Base-by-base conservation (phyloP, 2,888 invertebrate genomes). In the Linnaemya tessellans region DNA sequence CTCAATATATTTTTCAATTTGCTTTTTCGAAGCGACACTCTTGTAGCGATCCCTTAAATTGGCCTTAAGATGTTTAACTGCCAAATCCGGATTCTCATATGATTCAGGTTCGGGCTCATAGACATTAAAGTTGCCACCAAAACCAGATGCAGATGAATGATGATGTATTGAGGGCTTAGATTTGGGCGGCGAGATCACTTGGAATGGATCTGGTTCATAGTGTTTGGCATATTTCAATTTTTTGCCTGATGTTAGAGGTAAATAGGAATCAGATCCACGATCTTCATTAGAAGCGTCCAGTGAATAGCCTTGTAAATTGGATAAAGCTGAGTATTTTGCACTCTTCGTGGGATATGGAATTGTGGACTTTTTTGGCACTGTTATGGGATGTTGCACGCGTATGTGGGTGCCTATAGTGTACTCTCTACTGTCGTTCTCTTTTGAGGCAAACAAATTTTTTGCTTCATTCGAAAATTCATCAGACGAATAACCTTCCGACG, bases 391-490 rank as follows among this genome's bases (percentile, higher is more conserved):
- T 43, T 90, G 91, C 0, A 91, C 91, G 1, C 90, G 88, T 51
- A 92, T 91, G 62, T 92, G 91, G 0, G 91, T 91, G 62, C 92
- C 91, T 58, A 91, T 92, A 1, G 91, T 89, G 43, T 90, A 92
- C 71, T 92, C 91, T 15, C 88, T 89, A 46, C 91, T 91, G 49
- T 91, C 92, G 78, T 89, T 89, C 18, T 88, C 88, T 38, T 84
- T 86, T 0, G 87, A 87, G 13, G 75, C 80, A 46, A 62, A 87
- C 11, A 68, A 64, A 3, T 81, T 49, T 7, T 88, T 87, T 5
- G 88, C 86, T 43, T 91, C 91, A 4, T 88, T 89, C 0, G 90
- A 90, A 62, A 88, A 91, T 35, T 91, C 91, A 7, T 88, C 89
- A 8, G 88, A 88, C 0, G 77, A 83, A 75, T 88, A 91, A 8